Conservation (phyloP, 2,113 vertebrate species). For the Falcunculus frontatus region DNA sequence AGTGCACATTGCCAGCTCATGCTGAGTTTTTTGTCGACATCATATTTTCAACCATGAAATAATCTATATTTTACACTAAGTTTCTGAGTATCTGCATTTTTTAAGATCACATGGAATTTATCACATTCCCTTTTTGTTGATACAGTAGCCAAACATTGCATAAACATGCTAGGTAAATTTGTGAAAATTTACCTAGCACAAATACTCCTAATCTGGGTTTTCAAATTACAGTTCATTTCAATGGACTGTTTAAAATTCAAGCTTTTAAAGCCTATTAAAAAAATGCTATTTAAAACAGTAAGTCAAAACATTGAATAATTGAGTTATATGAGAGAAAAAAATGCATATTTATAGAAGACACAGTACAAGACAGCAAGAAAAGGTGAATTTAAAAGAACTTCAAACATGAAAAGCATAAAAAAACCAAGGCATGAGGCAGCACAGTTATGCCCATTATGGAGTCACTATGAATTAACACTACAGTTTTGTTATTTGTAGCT, state of each 20-base stretch:
- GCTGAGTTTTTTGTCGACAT: neutral
- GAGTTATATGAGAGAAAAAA: neutral
- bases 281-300: neutral
- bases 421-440: neutral
- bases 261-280: neutral
- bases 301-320: neutral
- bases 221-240: neutral
- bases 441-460: neutral
- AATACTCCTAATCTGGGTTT: neutral
- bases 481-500: neutral
- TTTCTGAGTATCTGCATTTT: neutral
- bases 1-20: neutral
- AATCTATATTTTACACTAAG: neutral
- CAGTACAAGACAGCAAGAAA: neutral
- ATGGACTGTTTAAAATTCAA: neutral
- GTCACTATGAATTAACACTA: neutral
- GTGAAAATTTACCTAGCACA: neutral
- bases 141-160: neutral
- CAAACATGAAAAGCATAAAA: neutral
- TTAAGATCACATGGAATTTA: neutral
- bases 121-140: neutral
- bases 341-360: neutral
- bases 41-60: neutral
- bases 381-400: neutral
- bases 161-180: neutral